Base-by-base conservation (phyloP, 2,888 invertebrate species). In the Ochropleura plecta region DNA sequence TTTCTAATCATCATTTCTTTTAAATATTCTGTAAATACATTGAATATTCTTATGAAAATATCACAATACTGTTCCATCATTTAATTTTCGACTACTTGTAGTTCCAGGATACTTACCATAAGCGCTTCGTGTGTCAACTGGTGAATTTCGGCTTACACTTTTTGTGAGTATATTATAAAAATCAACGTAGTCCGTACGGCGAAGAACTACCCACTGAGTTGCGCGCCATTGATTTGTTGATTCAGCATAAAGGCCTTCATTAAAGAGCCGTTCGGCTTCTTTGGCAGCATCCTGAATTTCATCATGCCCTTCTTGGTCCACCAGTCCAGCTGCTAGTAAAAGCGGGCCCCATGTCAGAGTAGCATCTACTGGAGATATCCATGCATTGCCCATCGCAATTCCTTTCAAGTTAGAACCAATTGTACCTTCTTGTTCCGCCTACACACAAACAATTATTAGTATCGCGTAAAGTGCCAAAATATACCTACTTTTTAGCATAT, bases 341-440 rank as follows among this genome's bases (percentile, higher is more conserved):
- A 98, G 97, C 0, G 98, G 98, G 0, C 98, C 98, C 99, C 99
- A 99, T 0, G 98, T 97, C 51, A 98, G 93, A 0, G 98, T 98
- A 0, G 98, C 98, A 90, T 99, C 98, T 69, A 98, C 97, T 0
- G 99, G 98, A 3, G 98, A 98, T 80, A 99, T 98, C 99, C 99
- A 99, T 0, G 99, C 97, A 93, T 99, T 99, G 3, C 99, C 99
- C 92, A 99, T 97, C 0, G 97, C 98, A 42, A 99, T 97, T 0
- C 99, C 99, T 88, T 97, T 96, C 68, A 99, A 96, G 86, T 98
- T 98, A 57, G 97, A 97, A 64, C 95, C 94, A 46, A 98, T 97
- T 53, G 96, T 96, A 0, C 97, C 97, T 0, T 93, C 93, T 82
- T 97, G 90, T 86, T 98, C 97, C n/a, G 97, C 97, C 97, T 98